A percentile compares a stretch with the other conserved stretches of the same genome.
Conservation (phyloP, 2,888 invertebrate genomes). For the Agrilus mali region DNA sequence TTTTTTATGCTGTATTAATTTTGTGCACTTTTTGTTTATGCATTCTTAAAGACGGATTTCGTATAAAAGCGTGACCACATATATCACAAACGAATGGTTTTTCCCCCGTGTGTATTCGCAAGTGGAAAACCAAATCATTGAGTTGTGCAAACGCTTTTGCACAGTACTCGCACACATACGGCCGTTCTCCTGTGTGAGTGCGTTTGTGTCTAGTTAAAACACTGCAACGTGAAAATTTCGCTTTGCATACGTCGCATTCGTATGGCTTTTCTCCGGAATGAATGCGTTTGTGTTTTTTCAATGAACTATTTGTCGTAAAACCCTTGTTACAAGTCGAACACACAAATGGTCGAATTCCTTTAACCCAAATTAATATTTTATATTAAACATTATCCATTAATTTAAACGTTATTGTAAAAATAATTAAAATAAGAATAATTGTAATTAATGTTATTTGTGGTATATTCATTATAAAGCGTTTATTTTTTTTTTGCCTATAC, state of each 20-base stretch:
- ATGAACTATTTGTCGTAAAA: conserved; percentile 40
- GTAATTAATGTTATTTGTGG: no score
- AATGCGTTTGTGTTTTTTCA: conserved; percentile 43
- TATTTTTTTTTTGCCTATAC: no score
- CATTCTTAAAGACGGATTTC: conserved; percentile 29
- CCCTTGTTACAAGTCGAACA: conserved; percentile 31
- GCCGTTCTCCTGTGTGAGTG: conserved; percentile 50
- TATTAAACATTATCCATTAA: not conserved
- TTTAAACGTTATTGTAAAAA: no score
- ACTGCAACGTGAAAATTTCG: conserved; percentile 35
- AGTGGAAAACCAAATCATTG: conserved; percentile 29
- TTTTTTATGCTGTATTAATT: not conserved
- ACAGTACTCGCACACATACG: conserved; percentile 33
- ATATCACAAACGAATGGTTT: conserved; percentile 25
- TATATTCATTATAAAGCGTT: no score
- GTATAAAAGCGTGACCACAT: conserved; percentile 31
- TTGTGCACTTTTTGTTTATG: conserved; percentile 23
- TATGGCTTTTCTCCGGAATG: conserved; percentile 50
- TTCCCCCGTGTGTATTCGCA: conserved; percentile 32
- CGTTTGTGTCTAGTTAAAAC: conserved; percentile 49
- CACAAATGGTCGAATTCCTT: conserved; percentile 26
- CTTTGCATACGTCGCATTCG: conserved; percentile 50
- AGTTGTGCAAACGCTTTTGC: conserved; percentile 31
- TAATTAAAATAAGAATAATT: no score
- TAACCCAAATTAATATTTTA: not conserved